Evolutionary conservation across 2,888 invertebrate species (phyloP), one percentile per base, ranked within the genome.

Genomic region (Geophilus truncorum): DNA sequence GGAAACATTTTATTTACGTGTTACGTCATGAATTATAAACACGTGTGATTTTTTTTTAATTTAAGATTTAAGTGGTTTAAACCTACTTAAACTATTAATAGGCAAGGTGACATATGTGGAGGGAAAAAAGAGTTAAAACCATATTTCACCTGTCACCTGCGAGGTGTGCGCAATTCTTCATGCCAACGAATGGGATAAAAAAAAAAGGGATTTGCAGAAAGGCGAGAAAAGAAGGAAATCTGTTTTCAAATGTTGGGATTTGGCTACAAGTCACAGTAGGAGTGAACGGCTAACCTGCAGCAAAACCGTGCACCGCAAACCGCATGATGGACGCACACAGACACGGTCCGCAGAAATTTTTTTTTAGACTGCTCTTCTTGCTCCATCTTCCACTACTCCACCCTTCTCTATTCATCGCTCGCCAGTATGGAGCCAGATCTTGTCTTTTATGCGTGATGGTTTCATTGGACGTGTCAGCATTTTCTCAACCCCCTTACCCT

Each of bases 1-100:
- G 70, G 70, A 70, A 70, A 70, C 70, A 25, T 70, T 70, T 51
- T 51, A 51, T 51, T 51, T 51, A 51, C 51, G 51, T 51, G 51
- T 51, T 70, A n/a, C 25, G n/a, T 70, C 70, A 28, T 70, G 28
- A 70, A 70, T 70, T 70, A 23, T 28, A 28, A 70, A 70, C 70
- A 28, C 28, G 70, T 23, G 28, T n/a, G 23, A 70, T 70, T 70
- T 28, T 70, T 70, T 70, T 62, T 62, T 70, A 1, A n/a, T 4
- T 25, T 12, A n/a, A 10, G 12, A 70, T 70, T 70, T 28, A 70
- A 70, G 70, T 28, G 28, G 70, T 70, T 70, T 10, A 70, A 70
- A 10, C 15, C 7, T 51, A 51, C 51, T 18, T 51, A 18, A 18
- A 51, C 51, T 51, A 51, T 51, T n/a, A 51, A 51, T 51, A 51